phyloP scores from a whole-genome alignment of 2,113 vertebrate genomes.

The Mellivora capensis region DNA sequence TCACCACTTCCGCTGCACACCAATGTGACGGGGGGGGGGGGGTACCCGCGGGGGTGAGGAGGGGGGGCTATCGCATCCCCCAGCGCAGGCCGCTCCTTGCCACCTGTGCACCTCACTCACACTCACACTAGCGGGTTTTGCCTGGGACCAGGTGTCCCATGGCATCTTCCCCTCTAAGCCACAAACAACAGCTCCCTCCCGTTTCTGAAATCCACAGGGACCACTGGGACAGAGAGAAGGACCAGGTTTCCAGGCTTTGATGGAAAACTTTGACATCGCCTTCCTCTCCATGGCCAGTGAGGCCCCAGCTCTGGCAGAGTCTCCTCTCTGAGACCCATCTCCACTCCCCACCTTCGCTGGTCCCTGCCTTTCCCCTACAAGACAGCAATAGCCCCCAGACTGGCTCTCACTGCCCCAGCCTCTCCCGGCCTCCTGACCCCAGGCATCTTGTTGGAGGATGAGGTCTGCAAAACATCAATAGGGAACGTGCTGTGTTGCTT shows the following conservation, averaged over 20 bases:
- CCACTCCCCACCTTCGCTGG: neutral
- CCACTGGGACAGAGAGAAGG: neutral
- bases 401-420: neutral
- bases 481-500: neutral
- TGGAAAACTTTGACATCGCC: neutral
- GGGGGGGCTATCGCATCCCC: rapidly evolving
- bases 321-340: neutral
- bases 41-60: no score
- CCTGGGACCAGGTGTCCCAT: neutral
- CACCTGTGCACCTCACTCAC: neutral
- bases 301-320: neutral
- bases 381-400: neutral
- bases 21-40: no score
- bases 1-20: neutral
- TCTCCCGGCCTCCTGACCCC: neutral
- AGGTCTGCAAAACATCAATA: neutral
- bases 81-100: neutral
- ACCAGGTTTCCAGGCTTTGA: neutral
- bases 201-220: neutral
- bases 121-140: neutral
- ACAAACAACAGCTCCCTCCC: neutral
- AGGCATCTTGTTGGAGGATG: neutral
- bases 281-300: neutral
- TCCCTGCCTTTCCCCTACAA: neutral
- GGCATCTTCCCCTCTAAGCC: neutral